Evolutionary conservation across 2,888 invertebrate species (phyloP).

Genomic region (Pandemis cinnamomeana): DNA sequence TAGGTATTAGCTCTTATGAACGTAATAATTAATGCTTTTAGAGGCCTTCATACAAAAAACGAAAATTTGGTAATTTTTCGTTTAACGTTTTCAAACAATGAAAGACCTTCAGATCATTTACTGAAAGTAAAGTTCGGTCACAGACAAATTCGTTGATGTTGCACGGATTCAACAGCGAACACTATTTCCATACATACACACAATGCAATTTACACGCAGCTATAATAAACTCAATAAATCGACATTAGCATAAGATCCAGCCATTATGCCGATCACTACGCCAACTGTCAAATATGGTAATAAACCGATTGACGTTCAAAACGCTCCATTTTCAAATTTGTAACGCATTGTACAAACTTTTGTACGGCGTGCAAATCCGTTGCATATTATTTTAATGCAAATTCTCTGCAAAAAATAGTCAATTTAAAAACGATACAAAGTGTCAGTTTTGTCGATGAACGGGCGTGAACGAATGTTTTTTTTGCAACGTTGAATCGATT

Average conservation of each 20-base stretch:
- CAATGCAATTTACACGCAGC: slow-evolving; percentile 28
- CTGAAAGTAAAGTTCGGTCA: not conserved
- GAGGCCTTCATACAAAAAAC: too few species aligned
- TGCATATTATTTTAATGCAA: slow-evolving; percentile 73
- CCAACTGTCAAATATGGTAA: slow-evolving; percentile 64
- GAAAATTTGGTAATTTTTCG: too few species aligned
- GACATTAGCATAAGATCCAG: slow-evolving; percentile 43
- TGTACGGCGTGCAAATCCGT: slow-evolving; percentile 74
- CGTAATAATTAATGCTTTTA: too few species aligned
- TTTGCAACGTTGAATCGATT: slow-evolving; percentile 20
- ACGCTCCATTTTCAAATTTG: slow-evolving; percentile 73
- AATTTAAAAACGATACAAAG: slow-evolving; percentile 59
- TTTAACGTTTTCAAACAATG: not conserved
- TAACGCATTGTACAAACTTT: slow-evolving; percentile 69
- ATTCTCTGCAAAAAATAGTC: slow-evolving; percentile 56
- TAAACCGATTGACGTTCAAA: slow-evolving; percentile 65
- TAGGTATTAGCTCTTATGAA: too few species aligned
- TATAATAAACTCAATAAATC: slow-evolving; percentile 34
- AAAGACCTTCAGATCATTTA: not conserved
- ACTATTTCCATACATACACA: slow-evolving; percentile 28
- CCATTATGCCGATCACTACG: slow-evolving; percentile 28
- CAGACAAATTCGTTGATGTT: slow-evolving; percentile 12
- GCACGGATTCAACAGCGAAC: slow-evolving; percentile 16
- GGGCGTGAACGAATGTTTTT: slow-evolving; percentile 59
- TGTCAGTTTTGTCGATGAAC: slow-evolving; percentile 58